These are phyloP conservation scores for Ischnura elegans DNA, from an alignment of 2,888 invertebrate species.

Conservation along the genomic window DNA sequence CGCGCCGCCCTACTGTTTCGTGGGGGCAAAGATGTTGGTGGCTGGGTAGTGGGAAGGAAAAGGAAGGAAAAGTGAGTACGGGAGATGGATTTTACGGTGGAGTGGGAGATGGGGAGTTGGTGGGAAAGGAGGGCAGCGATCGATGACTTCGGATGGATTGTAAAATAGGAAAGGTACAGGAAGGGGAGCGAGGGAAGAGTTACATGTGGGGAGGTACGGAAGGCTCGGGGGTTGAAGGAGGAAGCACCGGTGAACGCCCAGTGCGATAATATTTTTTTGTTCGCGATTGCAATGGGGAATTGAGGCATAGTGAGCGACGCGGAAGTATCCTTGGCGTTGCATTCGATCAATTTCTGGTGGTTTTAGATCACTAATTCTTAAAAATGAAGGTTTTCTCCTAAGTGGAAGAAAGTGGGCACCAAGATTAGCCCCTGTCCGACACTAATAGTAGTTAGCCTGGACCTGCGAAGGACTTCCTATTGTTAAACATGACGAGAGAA, in stretches of 20 bases:
- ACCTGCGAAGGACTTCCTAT: no score
- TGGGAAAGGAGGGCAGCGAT: not conserved
- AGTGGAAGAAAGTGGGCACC: not conserved
- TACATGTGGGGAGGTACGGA: not conserved
- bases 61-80: not conserved
- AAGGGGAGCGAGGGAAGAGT: not conserved
- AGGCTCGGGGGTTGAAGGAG: not conserved
- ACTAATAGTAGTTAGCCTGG: no score
- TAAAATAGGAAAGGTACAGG: not conserved
- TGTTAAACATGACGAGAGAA: no score
- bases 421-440: no score
- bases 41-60: not conserved
- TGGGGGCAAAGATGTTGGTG: not conserved
- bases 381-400: not conserved
- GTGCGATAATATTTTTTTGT: constrained; percentile 5
- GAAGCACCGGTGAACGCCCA: not conserved
- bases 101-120: not conserved
- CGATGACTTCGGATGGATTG: constrained; percentile 26
- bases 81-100: not conserved
- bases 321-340: not conserved
- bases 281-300: not conserved
- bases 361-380: not conserved
- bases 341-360: not conserved
- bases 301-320: not conserved
- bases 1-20: not conserved